phyloP scores from a whole-genome alignment of 2,888 invertebrate species.

The Galerucella pusilla region DNA sequence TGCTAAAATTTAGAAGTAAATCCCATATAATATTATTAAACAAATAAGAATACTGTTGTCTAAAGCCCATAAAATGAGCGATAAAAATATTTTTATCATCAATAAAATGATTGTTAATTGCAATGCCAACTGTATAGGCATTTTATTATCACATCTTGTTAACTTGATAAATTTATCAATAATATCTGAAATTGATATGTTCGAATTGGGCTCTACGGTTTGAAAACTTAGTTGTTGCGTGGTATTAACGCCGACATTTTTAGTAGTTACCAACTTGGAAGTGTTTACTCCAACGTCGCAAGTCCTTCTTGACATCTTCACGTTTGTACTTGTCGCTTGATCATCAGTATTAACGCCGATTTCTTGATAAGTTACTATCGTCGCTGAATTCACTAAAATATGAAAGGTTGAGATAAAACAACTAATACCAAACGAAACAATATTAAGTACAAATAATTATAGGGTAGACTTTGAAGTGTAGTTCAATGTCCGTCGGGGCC shows the following conservation, averaged over 20 bases:
- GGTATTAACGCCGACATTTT: not conserved
- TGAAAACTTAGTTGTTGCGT: not conserved
- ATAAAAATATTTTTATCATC: not conserved
- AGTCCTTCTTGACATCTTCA: not conserved
- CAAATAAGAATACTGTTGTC: not conserved
- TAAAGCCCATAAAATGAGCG: not conserved
- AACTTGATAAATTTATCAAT: not conserved
- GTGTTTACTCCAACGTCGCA: not conserved
- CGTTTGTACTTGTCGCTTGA: not conserved
- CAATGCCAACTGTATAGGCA: not conserved
- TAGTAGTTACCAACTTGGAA: not conserved
- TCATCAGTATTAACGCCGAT: not conserved
- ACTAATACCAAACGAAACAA: not conserved
- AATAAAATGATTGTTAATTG: not conserved
- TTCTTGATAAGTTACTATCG: not conserved
- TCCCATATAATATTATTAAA: not conserved
- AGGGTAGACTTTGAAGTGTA: too few species aligned
- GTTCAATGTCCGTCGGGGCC: too few species aligned
- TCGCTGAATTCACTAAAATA: not conserved
- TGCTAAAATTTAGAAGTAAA: not conserved
- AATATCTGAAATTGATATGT: not conserved
- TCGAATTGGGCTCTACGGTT: not conserved
- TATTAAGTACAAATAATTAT: too few species aligned
- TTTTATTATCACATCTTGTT: not conserved
- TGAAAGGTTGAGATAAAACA: not conserved